Evolutionary conservation across 2,797 vertebrate species (phyloP), one percentile per base, ranked within the genome.

Genomic region (Pipistrellus pipistrellus): DNA sequence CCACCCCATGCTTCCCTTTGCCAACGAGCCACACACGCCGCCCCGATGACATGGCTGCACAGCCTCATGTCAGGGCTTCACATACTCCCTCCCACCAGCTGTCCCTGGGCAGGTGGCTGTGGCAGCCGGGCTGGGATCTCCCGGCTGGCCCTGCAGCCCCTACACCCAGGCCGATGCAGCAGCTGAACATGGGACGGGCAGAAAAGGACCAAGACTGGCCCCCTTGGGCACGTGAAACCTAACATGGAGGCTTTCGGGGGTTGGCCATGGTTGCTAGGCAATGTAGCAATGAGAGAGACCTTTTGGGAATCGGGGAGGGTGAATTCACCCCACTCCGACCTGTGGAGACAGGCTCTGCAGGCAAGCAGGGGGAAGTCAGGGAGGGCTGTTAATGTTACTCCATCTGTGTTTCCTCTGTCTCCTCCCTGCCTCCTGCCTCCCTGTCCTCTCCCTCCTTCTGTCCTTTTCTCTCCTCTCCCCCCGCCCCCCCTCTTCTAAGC

Each of bases 111-210:
- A 69, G 55, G 32, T 9, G 55, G 68, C 15, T 0, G 0, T 15
- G 59, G 14, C 38, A 4, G 20, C 13, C 6, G 0, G 14, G 44
- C 6, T 1, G 4, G 18, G 57, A 4, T 10, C 1, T 35, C 48
- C 15, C 66, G 15, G n/a, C 53, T 12, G 25, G 46, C 14, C 27
- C 0, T 3, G 6, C 75, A 62, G 20, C 46, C 48, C 57, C 14
- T 48, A 76, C 0, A 20, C 41, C 38, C 0, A 57, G 38, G 77
- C 35, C 13, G 17, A 20, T 0, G 0, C 2, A 18, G 41, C n/a
- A 13, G n/a, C 38, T 0, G 6, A 46, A 18, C 7, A 0, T 0
- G 6, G 55, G 27, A 18, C 0, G 0, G 44, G 35, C 23, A 15
- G 35, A 15, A 32, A 46, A 64, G 10, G 4, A 51, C 14, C 1